Conservation (phyloP, 1,140 invertebrate species). For the Pogonognathellus flavescens region DNA sequence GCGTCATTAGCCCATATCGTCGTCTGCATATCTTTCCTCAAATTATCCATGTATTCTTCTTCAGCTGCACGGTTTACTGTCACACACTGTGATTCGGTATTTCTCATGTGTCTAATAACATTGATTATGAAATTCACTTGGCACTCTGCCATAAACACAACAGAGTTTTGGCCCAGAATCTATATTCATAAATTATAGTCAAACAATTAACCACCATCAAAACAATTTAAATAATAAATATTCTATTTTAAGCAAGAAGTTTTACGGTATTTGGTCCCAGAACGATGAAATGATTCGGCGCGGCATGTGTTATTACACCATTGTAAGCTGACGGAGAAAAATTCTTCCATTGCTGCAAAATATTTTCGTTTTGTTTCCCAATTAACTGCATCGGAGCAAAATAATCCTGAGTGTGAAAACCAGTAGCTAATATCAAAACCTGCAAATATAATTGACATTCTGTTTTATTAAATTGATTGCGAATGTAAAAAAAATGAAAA, state of each 20-base stretch:
- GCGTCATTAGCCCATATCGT: constrained; percentile 56
- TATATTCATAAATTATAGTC: neutral
- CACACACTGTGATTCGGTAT: constrained; percentile 27
- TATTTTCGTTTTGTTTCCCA: constrained; percentile 17
- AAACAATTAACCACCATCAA: neutral
- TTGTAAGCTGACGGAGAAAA: neutral
- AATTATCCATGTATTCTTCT: constrained; percentile 41
- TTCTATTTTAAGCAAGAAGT: no score
- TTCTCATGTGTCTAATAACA: constrained; percentile 51
- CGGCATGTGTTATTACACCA: constrained; percentile 20
- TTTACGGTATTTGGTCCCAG: constrained; percentile 27
- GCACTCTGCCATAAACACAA: constrained; percentile 62
- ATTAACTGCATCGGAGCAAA: constrained; percentile 58
- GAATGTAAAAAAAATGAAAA: no score
- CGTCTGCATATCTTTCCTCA: constrained; percentile 43
- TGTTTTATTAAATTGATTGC: no score
- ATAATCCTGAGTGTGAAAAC: constrained; percentile 56
- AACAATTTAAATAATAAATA: no score
- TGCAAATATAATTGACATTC: neutral
- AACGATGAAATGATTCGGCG: constrained; percentile 7
- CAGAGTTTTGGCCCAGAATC: constrained; percentile 54
- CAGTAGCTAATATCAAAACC: constrained; percentile 60
- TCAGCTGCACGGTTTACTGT: constrained; percentile 55
- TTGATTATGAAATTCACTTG: constrained; percentile 56
- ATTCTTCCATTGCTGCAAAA: constrained; percentile 42